Base-by-base conservation (phyloP, 2,888 invertebrate genomes). In the Taenaris catops region DNA sequence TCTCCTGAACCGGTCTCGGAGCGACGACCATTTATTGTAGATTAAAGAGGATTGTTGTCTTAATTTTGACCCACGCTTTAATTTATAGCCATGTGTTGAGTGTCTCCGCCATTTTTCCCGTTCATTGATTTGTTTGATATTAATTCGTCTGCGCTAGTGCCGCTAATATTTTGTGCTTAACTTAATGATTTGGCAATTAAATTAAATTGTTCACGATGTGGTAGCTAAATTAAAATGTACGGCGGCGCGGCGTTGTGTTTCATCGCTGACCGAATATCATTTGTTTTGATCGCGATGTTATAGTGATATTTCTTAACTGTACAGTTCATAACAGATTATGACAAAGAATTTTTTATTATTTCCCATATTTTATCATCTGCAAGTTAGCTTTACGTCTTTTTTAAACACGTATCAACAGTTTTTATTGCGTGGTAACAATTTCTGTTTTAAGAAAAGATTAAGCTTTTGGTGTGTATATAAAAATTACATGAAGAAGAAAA, bases 21-120 rank as follows among this genome's bases (percentile, higher is more conserved):
- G 70, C 73, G 80, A 73, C 79, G 80, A 74, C 80, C 84, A 84
- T 86, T 84, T 86, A 86, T 86, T 84, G 81, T 84, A 86, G 86
- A 87, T 87, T 87, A 87, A 87, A 86, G 78, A 84, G 83, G 72
- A 78, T 84, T 86, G 86, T 87, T 87, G 87, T 87, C 87, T 87
- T 86, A 86, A 87, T 87, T 87, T 86, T 84, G 80, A 87, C 76
- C 74, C 76, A 73, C 70, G 70, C 69, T 79, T 76, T 83, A 86
- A 86, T 84, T 86, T 86, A 86, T 83, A 70, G 64, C 61, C 64
- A 71, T 70, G 68, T 83, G 80, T 81, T 80, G 81, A 64, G 61
- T 63, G 63, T 70, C 68, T 66, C 73, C 63, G 74, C 73, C 74
- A 79, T 76, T 81, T 79, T 81, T 74, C 60, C 48, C 52, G 51